phyloP scores from a whole-genome alignment of 2,113 vertebrate species.

The Cairina moschata region DNA sequence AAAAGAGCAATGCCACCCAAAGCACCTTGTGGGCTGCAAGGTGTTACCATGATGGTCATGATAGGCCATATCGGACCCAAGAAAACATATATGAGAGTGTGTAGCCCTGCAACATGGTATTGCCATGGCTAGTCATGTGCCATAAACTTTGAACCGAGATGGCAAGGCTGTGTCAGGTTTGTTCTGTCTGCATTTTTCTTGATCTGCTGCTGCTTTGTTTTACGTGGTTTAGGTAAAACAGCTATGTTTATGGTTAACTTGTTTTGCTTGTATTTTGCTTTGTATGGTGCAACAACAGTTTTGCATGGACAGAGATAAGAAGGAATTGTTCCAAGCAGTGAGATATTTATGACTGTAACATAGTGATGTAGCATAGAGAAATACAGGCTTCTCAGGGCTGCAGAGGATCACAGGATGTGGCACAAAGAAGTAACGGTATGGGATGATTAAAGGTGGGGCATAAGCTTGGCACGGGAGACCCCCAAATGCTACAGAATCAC shows the following conservation, averaged over 20 bases:
- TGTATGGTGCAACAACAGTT: background rate
- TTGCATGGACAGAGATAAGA: background rate
- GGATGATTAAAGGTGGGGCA: background rate
- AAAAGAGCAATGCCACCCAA: background rate
- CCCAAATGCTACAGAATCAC: background rate
- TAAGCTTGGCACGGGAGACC: background rate
- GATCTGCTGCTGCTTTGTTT: background rate
- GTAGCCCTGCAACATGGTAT: background rate
- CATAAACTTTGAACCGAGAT: background rate
- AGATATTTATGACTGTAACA: background rate
- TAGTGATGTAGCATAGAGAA: background rate
- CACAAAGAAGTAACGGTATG: background rate
- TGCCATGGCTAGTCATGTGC: background rate
- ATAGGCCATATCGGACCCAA: background rate
- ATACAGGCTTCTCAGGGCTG: background rate
- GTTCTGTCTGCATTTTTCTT: background rate
- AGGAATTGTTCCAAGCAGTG: background rate
- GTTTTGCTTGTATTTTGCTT: background rate
- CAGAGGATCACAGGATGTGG: background rate
- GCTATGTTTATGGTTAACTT: background rate
- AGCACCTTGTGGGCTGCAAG: background rate
- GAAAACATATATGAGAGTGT: background rate
- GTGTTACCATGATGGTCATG: background rate
- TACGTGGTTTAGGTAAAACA: rapidly evolving
- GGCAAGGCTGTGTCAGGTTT: background rate